phyloP scores from a whole-genome alignment of 2,888 invertebrate genomes.

The Chloromyia formosa region DNA sequence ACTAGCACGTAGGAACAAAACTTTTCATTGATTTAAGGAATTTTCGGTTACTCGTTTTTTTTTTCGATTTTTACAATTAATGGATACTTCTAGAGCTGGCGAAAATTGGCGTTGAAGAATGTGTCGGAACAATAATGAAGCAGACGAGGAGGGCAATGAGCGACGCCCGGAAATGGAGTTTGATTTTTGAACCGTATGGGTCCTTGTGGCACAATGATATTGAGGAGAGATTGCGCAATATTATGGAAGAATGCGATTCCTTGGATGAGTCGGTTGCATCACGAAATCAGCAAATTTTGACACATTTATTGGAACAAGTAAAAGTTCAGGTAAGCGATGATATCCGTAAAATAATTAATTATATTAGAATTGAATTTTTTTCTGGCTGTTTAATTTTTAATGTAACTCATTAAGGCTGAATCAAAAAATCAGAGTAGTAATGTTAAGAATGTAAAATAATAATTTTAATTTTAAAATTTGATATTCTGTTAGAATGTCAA shows the following conservation, averaged over 20 bases:
- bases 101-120: constrained; percentile 65
- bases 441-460: too few species aligned
- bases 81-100: not conserved
- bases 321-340: constrained; percentile 36
- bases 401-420: too few species aligned
- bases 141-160: constrained; percentile 61
- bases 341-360: not conserved
- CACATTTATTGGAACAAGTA: constrained; percentile 35
- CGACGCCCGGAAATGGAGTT: constrained; percentile 60
- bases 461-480: too few species aligned
- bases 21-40: constrained; percentile 6
- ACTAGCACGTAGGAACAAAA: not conserved
- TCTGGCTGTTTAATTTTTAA: too few species aligned
- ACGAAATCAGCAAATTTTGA: constrained; percentile 3
- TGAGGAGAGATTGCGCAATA: constrained; percentile 72
- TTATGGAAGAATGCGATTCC: constrained; percentile 57
- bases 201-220: constrained; percentile 82
- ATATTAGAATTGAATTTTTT: not conserved
- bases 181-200: constrained; percentile 72
- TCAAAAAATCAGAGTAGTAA: too few species aligned
- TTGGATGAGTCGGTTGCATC: not conserved
- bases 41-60: not conserved
- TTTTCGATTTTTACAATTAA: not conserved
- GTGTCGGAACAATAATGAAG: constrained; percentile 66
- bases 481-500: too few species aligned